Evolutionary conservation across 1,140 invertebrate genomes (phyloP), one percentile per base, ranked within the genome.

Genomic region (Gonatopus flavifemur): DNA sequence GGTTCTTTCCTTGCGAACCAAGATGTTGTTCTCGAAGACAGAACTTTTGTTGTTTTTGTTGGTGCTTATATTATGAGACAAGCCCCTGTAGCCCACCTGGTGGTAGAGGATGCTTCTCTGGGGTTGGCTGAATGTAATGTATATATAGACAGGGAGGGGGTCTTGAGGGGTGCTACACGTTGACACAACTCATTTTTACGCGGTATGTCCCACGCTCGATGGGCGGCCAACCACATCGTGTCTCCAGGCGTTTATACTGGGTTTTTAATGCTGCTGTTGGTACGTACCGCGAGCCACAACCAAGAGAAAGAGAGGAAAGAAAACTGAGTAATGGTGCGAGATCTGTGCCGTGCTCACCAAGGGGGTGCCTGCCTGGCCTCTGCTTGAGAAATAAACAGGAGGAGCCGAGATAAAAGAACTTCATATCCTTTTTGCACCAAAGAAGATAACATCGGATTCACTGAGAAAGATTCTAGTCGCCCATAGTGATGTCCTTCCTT

Each of bases 151-250:
- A 45, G 42, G 58, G 59, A 58, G 69, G 63, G 67, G 70, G 69
- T 54, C 65, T 20, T 15, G 45, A 28, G 32, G 32, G 38, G 61
- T n/a, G n/a, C n/a, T n/a, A n/a, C 59, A 69, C 72, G 72, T 75
- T 77, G 74, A 74, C 73, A 70, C 70, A 70, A 72, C 62, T 74
- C 69, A 74, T 72, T 77, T 76, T 74, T 76, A 75, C 71, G 67
- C 69, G 66, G 56, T 67, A n/a, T n/a, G 60, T 72, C 66, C 70
- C 67, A 65, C 67, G 69, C 72, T 64, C 66, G 63, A 70, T 69
- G 66, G 65, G 67, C 70, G 72, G 69, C 70, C 67, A 52, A 49
- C 55, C 62, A 51, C 52, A 40, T 44, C 49, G 35, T 42, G 44
- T 51, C 49, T 30, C n/a, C 18, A 13, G 16, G 49, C 56, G 50